Percentiles rank a stretch among this genome's conserved stretches.
Evolutionary conservation across 2,888 invertebrate genomes (phyloP).

Genomic region (Apodemia mormo): DNA sequence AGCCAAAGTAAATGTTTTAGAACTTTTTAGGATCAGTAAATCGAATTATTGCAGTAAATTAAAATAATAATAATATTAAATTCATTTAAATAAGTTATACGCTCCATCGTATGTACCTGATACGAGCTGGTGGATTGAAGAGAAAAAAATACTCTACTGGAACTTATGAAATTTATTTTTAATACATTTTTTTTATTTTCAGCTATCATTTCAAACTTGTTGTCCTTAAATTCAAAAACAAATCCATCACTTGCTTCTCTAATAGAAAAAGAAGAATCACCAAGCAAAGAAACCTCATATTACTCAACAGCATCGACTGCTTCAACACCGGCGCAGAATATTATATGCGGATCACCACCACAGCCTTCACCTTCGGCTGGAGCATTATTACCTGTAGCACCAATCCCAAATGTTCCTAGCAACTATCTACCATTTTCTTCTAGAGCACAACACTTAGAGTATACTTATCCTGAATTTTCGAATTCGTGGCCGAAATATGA

Average conservation of each 20-base stretch:
- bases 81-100: no score
- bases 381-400: slow-evolving; percentile 35
- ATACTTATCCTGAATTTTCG: slow-evolving; percentile 17
- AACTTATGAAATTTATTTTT: no score
- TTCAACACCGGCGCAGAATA: slow-evolving; percentile 42
- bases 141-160: no score
- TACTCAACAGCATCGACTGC: slow-evolving; percentile 5
- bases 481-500: not conserved
- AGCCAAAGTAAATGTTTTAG: no score
- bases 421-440: slow-evolving; percentile 26
- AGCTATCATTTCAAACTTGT: slow-evolving; percentile 27
- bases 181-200: slow-evolving; percentile 22
- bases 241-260: slow-evolving; percentile 13
- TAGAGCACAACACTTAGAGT: slow-evolving; percentile 25
- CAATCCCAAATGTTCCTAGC: slow-evolving; percentile 27
- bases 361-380: slow-evolving; percentile 38
- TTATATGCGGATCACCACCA: slow-evolving; percentile 50
- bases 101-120: no score
- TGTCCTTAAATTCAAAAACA: slow-evolving; percentile 14
- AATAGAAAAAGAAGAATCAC: slow-evolving; percentile 10
- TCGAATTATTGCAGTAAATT: no score
- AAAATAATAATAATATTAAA: no score
- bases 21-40: no score
- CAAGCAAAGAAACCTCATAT: slow-evolving; percentile 14
- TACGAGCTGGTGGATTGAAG: no score